Evolutionary conservation across 2,888 invertebrate species (phyloP).

Genomic region (Watsonalla cultraria): DNA sequence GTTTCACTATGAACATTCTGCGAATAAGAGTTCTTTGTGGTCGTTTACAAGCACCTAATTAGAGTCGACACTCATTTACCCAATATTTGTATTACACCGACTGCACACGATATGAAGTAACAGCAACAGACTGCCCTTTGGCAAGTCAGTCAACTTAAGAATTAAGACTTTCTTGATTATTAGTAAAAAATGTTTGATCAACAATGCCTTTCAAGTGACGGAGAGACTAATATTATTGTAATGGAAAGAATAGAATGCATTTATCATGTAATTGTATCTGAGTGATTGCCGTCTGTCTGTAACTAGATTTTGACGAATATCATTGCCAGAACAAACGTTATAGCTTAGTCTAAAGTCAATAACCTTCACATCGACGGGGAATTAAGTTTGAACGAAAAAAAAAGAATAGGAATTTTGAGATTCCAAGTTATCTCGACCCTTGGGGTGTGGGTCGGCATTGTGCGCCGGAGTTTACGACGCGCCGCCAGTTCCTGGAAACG

Average conservation of each 20-base stretch:
- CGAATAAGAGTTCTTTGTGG: background rate
- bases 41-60: background rate
- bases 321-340: constrained; percentile 11
- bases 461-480: constrained; percentile 56
- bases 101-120: background rate
- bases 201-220: too few species aligned
- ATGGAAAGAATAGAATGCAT: too few species aligned
- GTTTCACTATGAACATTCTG: constrained; percentile 8
- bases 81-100: background rate
- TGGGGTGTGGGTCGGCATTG: constrained; percentile 39
- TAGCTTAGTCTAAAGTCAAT: constrained; percentile 22
- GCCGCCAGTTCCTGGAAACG: constrained; percentile 18
- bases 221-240: too few species aligned
- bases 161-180: too few species aligned
- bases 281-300: too few species aligned
- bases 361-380: constrained; percentile 22
- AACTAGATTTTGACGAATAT: background rate
- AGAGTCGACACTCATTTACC: background rate
- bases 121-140: too few species aligned
- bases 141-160: too few species aligned
- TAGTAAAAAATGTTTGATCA: too few species aligned
- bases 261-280: too few species aligned
- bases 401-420: constrained; percentile 36
- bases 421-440: constrained; percentile 26
- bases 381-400: constrained; percentile 25